These are phyloP conservation scores for Maccullochella peelii DNA, from an alignment of 2,113 vertebrate genomes.

Conservation along the genomic window DNA sequence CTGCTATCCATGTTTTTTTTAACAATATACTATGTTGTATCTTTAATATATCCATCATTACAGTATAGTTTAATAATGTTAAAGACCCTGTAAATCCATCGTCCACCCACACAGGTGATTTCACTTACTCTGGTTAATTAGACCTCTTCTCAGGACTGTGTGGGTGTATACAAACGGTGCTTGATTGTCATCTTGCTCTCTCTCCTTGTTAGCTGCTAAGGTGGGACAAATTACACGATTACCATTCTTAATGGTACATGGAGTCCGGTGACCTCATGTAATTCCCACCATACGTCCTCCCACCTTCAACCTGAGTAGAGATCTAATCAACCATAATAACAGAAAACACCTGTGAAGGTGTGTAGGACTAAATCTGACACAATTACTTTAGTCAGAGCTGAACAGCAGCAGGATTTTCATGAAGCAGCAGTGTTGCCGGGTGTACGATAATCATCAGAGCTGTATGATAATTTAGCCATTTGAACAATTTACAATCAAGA, in stretches of 20 bases:
- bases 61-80: background rate
- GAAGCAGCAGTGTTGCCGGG: too few species aligned
- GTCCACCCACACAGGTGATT: slow-evolving; percentile 5
- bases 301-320: background rate
- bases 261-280: background rate
- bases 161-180: background rate
- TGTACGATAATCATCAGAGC: too few species aligned
- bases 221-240: slow-evolving; percentile 10
- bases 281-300: background rate
- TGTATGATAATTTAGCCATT: too few species aligned
- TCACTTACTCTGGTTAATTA: background rate
- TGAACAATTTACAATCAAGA: background rate
- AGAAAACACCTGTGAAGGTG: background rate
- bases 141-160: background rate
- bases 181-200: slow-evolving; percentile 14
- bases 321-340: background rate
- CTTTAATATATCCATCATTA: background rate
- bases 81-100: slow-evolving; percentile 1
- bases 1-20: background rate
- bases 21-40: background rate
- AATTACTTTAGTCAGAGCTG: background rate
- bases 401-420: too few species aligned
- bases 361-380: background rate
- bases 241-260: background rate
- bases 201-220: background rate